Base-by-base conservation (phyloP, 2,797 vertebrate genomes). In the Fringilla coelebs region DNA sequence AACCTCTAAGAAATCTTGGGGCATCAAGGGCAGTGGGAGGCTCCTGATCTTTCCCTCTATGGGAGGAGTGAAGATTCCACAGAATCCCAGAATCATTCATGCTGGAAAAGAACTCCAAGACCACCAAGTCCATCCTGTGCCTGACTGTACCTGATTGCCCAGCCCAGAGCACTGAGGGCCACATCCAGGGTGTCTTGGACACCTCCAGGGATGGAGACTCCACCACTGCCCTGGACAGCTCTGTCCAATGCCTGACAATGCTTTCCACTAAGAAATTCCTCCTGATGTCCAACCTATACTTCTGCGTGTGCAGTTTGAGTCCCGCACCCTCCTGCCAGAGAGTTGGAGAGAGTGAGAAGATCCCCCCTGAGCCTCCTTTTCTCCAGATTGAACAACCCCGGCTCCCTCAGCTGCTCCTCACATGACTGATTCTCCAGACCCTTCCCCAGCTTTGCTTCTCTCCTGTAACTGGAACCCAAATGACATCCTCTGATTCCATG, bases 121-220 rank as follows among this genome's bases (percentile, higher is more conserved):
- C 20, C 20, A 19, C 5, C 3, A 9, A n/a, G 36, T 18, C 57
- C 58, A 31, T 8, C 12, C 51, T 32, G 51, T 40, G n/a, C 51
- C n/a, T 0, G 1, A n/a, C 7, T 20, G 17, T 17, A 38, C 5
- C 16, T 29, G 21, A 6, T 0, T 54, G 11, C 36, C 29, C 57
- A 51, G 65, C n/a, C 65, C 72, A 65, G 72, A 15, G 43, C 65
- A 8, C 36, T 11, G 14, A 63, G 32, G n/a, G 43, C 20, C 54
- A 61, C 1, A 0, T 13, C 31, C 31, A 51, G 51, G 11, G 13
- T 18, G 45, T n/a, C 38, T 21, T 26, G 68, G 76, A 18, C 18
- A 75, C 22, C 41, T 62, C 26, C 48, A 57, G 43, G 17, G n/a
- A 21, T 62, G 32, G 57, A 18, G 6, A 38, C 32, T 26, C 41